A percentile compares a stretch with the other conserved stretches of the same genome.
These are phyloP conservation scores for Lycocerus yunnanus DNA, from an alignment of 2,888 invertebrate species.

Conservation along the genomic window DNA sequence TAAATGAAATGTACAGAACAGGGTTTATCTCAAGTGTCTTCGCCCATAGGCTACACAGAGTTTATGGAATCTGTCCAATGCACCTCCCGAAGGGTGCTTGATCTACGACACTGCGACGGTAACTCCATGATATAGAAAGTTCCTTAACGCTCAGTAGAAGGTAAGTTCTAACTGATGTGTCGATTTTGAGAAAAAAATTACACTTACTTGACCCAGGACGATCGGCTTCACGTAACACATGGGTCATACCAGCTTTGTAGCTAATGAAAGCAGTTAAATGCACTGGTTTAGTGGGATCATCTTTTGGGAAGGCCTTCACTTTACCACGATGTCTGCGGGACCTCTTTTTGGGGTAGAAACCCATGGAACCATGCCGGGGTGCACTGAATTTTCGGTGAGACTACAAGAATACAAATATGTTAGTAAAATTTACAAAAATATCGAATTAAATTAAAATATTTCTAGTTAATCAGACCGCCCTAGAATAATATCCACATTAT, in stretches of 20 bases:
- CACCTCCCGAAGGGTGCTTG: slow-evolving; percentile 63
- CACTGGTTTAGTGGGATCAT: slow-evolving; percentile 94
- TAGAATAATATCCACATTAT: slow-evolving; percentile 69
- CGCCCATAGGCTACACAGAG: slow-evolving; percentile 71
- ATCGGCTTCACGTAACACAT: slow-evolving; percentile 97
- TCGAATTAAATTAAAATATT: background rate
- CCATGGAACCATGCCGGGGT: slow-evolving; percentile 99
- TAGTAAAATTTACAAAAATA: background rate
- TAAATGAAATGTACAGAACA: slow-evolving; percentile 63
- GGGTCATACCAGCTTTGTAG: slow-evolving; percentile 99
- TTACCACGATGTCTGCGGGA: slow-evolving; percentile 96
- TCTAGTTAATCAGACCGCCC: slow-evolving; percentile 70
- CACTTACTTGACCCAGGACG: slow-evolving; percentile 97
- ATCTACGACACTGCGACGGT: slow-evolving; percentile 67
- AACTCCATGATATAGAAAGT: slow-evolving; percentile 38
- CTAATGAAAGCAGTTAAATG: slow-evolving; percentile 97
- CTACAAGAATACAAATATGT: slow-evolving; percentile 60
- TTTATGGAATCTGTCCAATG: slow-evolving; percentile 76
- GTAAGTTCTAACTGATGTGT: slow-evolving; percentile 54
- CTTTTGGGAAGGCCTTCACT: slow-evolving; percentile 99
- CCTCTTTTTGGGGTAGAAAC: slow-evolving; percentile 99
- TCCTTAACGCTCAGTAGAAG: slow-evolving; percentile 51
- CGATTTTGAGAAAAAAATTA: slow-evolving; percentile 29
- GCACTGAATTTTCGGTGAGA: slow-evolving; percentile 99
- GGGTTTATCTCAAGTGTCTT: slow-evolving; percentile 72